A percentile compares a stretch with the other conserved stretches of the same genome.
Evolutionary conservation across 2,888 invertebrate species (phyloP).

Genomic region (Heliconius sara): DNA sequence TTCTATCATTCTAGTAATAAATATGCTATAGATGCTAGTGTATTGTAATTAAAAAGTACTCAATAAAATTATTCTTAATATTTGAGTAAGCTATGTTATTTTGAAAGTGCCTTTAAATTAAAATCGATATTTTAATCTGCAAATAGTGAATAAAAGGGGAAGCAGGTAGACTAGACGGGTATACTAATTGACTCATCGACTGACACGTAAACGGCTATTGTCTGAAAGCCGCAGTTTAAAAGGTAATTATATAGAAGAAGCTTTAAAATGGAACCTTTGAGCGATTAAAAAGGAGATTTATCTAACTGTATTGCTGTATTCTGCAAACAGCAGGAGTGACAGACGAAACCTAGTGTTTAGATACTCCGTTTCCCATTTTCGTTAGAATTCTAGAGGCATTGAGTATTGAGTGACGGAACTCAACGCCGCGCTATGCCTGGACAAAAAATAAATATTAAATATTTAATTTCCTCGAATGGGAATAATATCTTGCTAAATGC

Average conservation of each 20-base stretch:
- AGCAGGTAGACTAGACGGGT: not conserved
- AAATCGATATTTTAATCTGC: not conserved
- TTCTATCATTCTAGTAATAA: not conserved
- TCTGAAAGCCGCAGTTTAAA: not conserved
- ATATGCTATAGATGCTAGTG: slow-evolving; percentile 6
- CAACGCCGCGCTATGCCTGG: no score
- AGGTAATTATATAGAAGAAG: not conserved
- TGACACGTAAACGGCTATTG: slow-evolving; percentile 6
- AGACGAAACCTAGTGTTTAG: no score
- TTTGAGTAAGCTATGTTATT: not conserved
- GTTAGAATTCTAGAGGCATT: no score
- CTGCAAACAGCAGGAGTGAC: no score
- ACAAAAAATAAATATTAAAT: no score
- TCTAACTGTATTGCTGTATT: no score
- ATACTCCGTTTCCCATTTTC: no score
- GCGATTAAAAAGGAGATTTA: not conserved
- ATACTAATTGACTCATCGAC: slow-evolving; percentile 10
- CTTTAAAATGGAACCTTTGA: not conserved
- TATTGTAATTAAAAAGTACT: not conserved
- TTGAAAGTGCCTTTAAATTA: not conserved
- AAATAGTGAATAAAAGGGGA: not conserved
- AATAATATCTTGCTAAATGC: no score
- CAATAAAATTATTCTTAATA: not conserved
- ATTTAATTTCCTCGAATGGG: no score
- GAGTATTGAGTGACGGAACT: no score